Evolutionary conservation across 2,113 vertebrate species (phyloP), one percentile per base, ranked within the genome.

Genomic region (Podarcis muralis): DNA sequence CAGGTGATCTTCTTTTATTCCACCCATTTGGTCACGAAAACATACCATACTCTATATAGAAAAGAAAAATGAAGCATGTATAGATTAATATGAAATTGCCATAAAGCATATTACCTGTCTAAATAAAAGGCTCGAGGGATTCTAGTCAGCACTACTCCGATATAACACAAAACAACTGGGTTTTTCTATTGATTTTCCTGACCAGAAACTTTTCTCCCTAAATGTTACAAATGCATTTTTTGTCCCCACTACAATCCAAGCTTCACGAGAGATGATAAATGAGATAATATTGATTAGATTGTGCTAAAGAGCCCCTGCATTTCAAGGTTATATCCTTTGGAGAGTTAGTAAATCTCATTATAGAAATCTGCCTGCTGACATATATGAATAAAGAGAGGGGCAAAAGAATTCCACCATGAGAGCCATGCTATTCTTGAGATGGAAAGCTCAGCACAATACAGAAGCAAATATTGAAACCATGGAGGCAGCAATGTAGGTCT

Each of bases 291-390:
- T 92, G 94, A 96, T 95, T 93, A 93, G 69, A 93, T 85, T 92
- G 88, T 85, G 83, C 90, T 93, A 91, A 93, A 87, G 32, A 82
- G 79, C 92, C 92, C 87, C 91, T 92, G 68, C 83, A 95, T 83
- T 91, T 93, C 94, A 96, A 95, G 93, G 91, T 95, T 94, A 92
- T 91, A 95, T 89, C 35, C 90, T 95, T 94, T 82, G 84, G 88
- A 88, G 89, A 88, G 89, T 89, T 89, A 88, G 88, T 88, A 96
- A 96, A 95, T 94, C 87, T 93, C 87, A 95, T 96, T 96, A 95
- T 81, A 94, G 87, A 94, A 95, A 92, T 91, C 82, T 94, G 79
- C 78, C 90, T 90, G 87, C 93, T 95, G 90, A 94, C 89, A 89
- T 62, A 93, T 88, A 93, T 91, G 89, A 93, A 95, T 94, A 94